Evolutionary conservation across 1,140 invertebrate species (phyloP), one percentile per base, ranked within the genome.

Genomic region (Caenorhabditis brenneri): DNA sequence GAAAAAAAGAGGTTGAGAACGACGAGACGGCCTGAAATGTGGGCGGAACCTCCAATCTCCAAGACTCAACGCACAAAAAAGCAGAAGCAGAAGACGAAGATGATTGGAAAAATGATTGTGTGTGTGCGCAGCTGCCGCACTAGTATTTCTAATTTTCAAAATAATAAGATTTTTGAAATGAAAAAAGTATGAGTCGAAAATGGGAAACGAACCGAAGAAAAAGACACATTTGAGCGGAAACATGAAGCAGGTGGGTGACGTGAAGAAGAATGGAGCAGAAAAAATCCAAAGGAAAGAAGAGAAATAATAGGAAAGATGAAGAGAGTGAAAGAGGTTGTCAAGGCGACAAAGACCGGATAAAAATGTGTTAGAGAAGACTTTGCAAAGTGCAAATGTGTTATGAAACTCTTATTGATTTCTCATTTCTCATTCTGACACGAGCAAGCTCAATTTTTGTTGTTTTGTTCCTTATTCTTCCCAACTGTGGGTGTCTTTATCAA

Each of bases 311-410:
- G 9, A n/a, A 10, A 51, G 27, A 49, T 29, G 74, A 79, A 51
- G 48, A 80, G 79, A 80, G 31, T 10, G 10, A 12, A 51, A 24
- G 15, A 16, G 79, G 39, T 53, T 51, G 51, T 51, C 46, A 80
- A 39, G 79, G 79, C 46, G 27, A 80, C 48, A 74, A 24, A 74
- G 65, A 42, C 58, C n/a, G 65, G 65, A 74, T 74, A 74, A 74
- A n/a, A 46, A 46, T 74, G 65, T 74, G 27, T 27, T 33, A 29
- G 29, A 46, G n/a, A n/a, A n/a, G n/a, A n/a, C n/a, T n/a, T n/a
- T n/a, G n/a, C n/a, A n/a, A n/a, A n/a, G n/a, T n/a, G n/a, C n/a
- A n/a, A n/a, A n/a, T n/a, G n/a, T n/a, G n/a, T n/a, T n/a, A n/a
- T n/a, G n/a, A n/a, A n/a, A n/a, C n/a, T n/a, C n/a, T n/a, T n/a